Base-by-base conservation (phyloP, 2,113 vertebrate species). In the Limnothrissa miodon region DNA sequence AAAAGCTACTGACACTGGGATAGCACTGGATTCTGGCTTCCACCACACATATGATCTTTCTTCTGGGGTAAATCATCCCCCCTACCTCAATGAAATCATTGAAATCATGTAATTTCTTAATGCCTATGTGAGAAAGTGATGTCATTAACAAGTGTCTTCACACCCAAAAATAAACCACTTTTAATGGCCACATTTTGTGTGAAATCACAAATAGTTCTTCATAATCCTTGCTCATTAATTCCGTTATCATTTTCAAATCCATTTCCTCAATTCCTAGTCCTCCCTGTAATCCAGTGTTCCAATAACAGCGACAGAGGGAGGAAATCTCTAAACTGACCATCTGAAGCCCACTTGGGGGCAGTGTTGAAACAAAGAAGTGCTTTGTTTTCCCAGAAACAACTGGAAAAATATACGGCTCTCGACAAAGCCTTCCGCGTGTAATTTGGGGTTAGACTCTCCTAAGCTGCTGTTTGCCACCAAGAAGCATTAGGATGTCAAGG, bases 311-410 rank as follows among this genome's bases (percentile, higher is more conserved):
- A 74, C 66, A 36, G 29, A 66, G 29, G 59, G 29, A 33, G 66
- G 1, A 17, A n/a, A 45, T 19, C 36, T 19, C 2, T 59, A 21
- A 39, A 39, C 44, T 44, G 19, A 25, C 19, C 7, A 15, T 81
- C 29, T 44, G 62, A 3, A 9, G 62, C 9, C 92, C 94, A 93
- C 92, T 92, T 78, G 94, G 89, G 91, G 93, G 93, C 94, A 93
- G 90, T 95, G 89, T 95, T 95, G 94, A 93, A 89, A 87, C 89
- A 85, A 92, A 90, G 46, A 91, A 86, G 59, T 81, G 21, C 39
- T 66, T 59, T 21, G 79, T 70, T 4, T 23, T 25, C 62, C 79
- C 36, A 11, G 45, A 46, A 81, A 45, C 19, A 42, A 59, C 23
- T 83, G 74, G 82, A 85, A 74, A 82, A 90, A 79, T 82, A 29